Evolutionary conservation across 2,113 vertebrate species (phyloP), one percentile per base, ranked within the genome.

Genomic region (Grammatotria lemairii): DNA sequence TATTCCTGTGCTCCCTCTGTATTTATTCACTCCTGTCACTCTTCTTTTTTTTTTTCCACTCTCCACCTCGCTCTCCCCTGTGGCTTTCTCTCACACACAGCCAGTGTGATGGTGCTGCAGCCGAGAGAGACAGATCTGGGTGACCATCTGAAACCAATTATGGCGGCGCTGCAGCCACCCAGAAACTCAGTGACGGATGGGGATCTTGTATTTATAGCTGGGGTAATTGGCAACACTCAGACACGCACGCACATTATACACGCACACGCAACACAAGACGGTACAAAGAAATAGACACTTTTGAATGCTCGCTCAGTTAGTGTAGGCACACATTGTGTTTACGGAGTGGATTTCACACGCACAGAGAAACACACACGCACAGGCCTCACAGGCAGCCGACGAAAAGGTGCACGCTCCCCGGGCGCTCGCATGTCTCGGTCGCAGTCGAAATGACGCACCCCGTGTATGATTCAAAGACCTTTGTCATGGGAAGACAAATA

Each of bases 201-300:
- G 97, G 97, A 97, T 97, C 97, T 95, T 97, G 96, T 97, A 97
- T 98, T 98, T 99, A 98, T 97, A 97, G 98, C 98, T 97, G 95
- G 97, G 97, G 97, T 99, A 99, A 99, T 99, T 99, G 98, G 97
- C 98, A 98, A 98, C 97, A 98, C 97, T 97, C 97, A 97, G 96
- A 97, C 97, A 97, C 96, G 97, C 97, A 97, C 96, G 96, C 96
- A 88, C 88, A 88, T 87, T 26, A 80, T 45, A 70, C 79, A 79
- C 31, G 70, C 51, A 28, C 49, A 86, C 75, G 51, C 81, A 84
- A 84, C 86, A 17, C 73, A 40, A 82, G 84, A 81, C 87, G 82
- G 83, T 87, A 93, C 92, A 94, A 92, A 93, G 90, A 90, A 90
- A 95, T 70, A 92, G 92, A 94, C 91, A 93, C 87, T 90, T 93